phyloP scores from a whole-genome alignment of 2,888 invertebrate species.

The Drosophila fulvimacula region DNA sequence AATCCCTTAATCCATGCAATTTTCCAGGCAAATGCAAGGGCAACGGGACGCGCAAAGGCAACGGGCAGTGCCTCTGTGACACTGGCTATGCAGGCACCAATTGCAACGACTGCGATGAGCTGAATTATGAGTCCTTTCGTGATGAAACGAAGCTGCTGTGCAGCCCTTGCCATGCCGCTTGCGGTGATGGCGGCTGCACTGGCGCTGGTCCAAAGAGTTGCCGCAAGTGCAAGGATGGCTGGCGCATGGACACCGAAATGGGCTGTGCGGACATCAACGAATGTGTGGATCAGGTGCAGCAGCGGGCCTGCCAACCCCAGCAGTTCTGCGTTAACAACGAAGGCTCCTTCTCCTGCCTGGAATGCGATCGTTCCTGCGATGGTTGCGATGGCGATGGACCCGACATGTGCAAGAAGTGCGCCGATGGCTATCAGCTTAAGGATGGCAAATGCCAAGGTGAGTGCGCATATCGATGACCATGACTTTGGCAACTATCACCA shows the following conservation, averaged over 20 bases:
- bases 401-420: slow-evolving; percentile 94
- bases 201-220: slow-evolving; percentile 90
- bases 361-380: slow-evolving; percentile 93
- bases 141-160: slow-evolving; percentile 91
- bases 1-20: too few species aligned
- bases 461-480: slow-evolving; percentile 14
- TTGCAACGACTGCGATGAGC: slow-evolving; percentile 92
- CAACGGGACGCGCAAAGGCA: slow-evolving; percentile 96
- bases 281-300: slow-evolving; percentile 87
- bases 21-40: slow-evolving; percentile 88
- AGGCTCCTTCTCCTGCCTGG: slow-evolving; percentile 91
- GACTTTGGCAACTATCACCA: slow-evolving; percentile 4
- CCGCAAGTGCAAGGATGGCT: slow-evolving; percentile 88
- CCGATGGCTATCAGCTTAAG: slow-evolving; percentile 89
- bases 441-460: slow-evolving; percentile 92
- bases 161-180: slow-evolving; percentile 92
- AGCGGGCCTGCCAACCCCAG: slow-evolving; percentile 86
- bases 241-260: slow-evolving; percentile 89
- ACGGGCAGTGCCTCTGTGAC: slow-evolving; percentile 95
- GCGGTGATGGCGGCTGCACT: slow-evolving; percentile 89
- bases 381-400: slow-evolving; percentile 96
- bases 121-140: slow-evolving; percentile 90
- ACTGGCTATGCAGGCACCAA: slow-evolving; percentile 91
- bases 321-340: slow-evolving; percentile 96
- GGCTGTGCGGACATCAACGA: slow-evolving; percentile 95